Evolutionary conservation across 2,113 vertebrate species (phyloP).

Genomic region (Albula glossodonta): DNA sequence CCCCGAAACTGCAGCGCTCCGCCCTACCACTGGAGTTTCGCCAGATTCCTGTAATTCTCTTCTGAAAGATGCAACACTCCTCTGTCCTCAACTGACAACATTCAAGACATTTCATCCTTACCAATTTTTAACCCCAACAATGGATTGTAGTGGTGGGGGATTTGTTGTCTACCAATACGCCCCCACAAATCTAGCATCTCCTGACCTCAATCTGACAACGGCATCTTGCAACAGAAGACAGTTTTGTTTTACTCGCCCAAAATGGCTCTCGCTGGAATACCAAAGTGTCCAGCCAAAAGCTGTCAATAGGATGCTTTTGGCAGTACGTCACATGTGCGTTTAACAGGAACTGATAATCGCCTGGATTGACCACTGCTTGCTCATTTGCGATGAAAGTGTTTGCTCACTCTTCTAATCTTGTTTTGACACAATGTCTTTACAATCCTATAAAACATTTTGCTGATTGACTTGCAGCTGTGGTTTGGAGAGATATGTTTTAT

Average conservation of each 20-base stretch:
- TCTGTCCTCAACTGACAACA: neutral
- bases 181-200: neutral
- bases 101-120: neutral
- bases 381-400: conserved; percentile 11
- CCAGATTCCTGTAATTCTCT: neutral
- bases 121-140: too few relatives aligned
- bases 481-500: too few relatives aligned
- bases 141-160: too few relatives aligned
- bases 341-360: neutral
- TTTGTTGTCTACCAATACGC: neutral
- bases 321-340: conserved; percentile 38
- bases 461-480: too few relatives aligned
- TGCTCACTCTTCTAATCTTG: neutral
- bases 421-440: neutral
- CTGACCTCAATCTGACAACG: conserved; percentile 39
- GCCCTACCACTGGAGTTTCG: neutral
- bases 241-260: conserved; percentile 55
- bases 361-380: conserved; percentile 15
- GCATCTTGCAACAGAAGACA: neutral
- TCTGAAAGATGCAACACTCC: neutral
- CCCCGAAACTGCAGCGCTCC: neutral
- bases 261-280: conserved; percentile 42
- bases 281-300: conserved; percentile 37
- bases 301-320: conserved; percentile 53
- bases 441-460: neutral